Base-by-base conservation (phyloP, 2,113 vertebrate genomes). In the Ovis aries region DNA sequence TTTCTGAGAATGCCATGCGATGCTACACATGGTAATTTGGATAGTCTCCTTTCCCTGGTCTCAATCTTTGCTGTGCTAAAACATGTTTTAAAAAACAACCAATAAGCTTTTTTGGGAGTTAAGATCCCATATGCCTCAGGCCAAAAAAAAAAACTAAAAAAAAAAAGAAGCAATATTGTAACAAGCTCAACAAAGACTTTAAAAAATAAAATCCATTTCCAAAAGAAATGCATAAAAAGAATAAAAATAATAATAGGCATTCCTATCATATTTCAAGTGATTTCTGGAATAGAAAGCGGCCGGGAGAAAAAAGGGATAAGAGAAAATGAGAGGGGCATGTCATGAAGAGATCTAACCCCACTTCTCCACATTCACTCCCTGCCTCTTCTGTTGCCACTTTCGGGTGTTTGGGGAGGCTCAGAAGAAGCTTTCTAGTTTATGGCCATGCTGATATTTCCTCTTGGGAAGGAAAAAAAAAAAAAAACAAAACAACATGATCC, bases 401-500 rank as follows among this genome's bases (percentile, higher is more conserved):
- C 11, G 45, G 52, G 7, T 48, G 6, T 57, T 80, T 78, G 60
- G 25, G 29, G 71, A 91, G 15, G 29, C 71, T 78, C 55, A 11
- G 29, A 87, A 67, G 67, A 4, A 40, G 25, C 45, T 60, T 95
- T 85, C 90, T 57, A 40, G 53, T 96, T 97, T 92, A 95, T 31
- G 36, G 23, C 16, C 45, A 0, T 62, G 50, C 82, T 55, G 89
- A 93, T 87, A 71, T 67, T 95, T 97, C 87, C 95, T 92, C 71
- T 50, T 2, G 87, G 86, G 90, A 86, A 93, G 67, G 77, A 60
- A 4, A 48, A 95, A 95, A 93, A 94, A 91, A 95, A 89, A 19
- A 95, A 94, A 87, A 92, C n/a, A n/a, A n/a, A n/a, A n/a, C n/a
- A 89, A 89, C 89, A 64, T 50, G 60, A 55, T 91, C 55, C 83